Base-by-base conservation (phyloP, 2,888 invertebrate genomes). In the Scaptomyza tumidula region DNA sequence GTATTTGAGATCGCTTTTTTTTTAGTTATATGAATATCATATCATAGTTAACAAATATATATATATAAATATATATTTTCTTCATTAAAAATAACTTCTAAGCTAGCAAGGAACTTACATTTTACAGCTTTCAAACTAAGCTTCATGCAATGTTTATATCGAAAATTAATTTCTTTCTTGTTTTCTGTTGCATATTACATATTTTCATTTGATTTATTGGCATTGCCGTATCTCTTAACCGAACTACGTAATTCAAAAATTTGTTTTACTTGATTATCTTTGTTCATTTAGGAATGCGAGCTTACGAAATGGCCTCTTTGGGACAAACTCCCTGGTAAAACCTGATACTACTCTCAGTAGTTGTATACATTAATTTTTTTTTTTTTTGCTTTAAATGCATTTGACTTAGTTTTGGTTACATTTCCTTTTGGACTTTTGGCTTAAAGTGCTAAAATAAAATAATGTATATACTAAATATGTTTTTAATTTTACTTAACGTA, bases 261-360 rank as follows among this genome's bases (percentile, higher is more conserved):
- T 24, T 24, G 24, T 24, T 24, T 24, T 0, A 24, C 37, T 39
- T 53, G 55, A 16, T 39, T 56, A 41, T 41, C 50, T 14, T 55
- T 7, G 19, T 19, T 19, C 19, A 19, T 45, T 88, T 85, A 85
- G 88, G 84, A 85, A 85, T 86, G 84, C 67, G 71, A 67, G 50
- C 73, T 80, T 82, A 59, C 70, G 57, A 75, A 74, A 64, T 56
- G 73, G 65, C 67, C 67, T 79, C 75, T 73, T 55, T 46, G 53
- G 58, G 57, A 54, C 59, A 76, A 16, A 33, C 49, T 48, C 41
- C 10, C 33, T 24, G n/a, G 27, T 62, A 62, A 53, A 61, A 66
- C 44, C 56, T 67, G 52, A 52, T 45, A 78, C 83, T 84, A 88
- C 83, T 88, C 83, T 88, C 80, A 83, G 83, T 86, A 83, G 83